phyloP scores from a whole-genome alignment of 2,888 invertebrate species.

The Uloborus plumipes region DNA sequence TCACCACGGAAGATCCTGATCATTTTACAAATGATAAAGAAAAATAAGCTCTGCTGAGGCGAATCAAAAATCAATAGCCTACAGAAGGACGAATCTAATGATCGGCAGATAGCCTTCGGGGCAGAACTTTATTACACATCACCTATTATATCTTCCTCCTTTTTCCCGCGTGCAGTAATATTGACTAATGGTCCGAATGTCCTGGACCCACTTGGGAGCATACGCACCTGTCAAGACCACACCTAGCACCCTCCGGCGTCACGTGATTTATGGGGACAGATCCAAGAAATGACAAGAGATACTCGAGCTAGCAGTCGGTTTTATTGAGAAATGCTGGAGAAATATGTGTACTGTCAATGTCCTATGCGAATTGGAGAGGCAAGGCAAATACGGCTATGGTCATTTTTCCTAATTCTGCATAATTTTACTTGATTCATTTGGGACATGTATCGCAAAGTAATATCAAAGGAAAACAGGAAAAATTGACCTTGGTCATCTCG shows the following conservation, averaged over 20 bases:
- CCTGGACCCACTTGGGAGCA: conserved; percentile 35
- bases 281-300: conserved; percentile 32
- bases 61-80: too few species aligned
- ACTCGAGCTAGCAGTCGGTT: background rate
- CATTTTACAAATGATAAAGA: too few species aligned
- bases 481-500: too few species aligned
- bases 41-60: too few species aligned
- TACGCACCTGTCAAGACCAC: conserved; percentile 53
- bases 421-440: too few species aligned
- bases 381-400: too few species aligned
- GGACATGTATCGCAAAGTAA: too few species aligned
- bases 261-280: conserved; percentile 37
- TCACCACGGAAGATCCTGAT: too few species aligned
- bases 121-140: conserved; percentile 24
- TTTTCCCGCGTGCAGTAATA: conserved; percentile 24
- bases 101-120: conserved; percentile 11
- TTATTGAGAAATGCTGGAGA: background rate
- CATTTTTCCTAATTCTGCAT: too few species aligned
- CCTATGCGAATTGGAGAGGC: background rate
- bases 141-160: conserved; percentile 25
- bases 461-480: too few species aligned
- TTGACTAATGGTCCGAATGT: conserved; percentile 48
- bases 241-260: conserved; percentile 49
- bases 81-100: too few species aligned
- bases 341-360: background rate